phyloP scores from a whole-genome alignment of 2,888 invertebrate species.

The Ophioninae sp. region DNA sequence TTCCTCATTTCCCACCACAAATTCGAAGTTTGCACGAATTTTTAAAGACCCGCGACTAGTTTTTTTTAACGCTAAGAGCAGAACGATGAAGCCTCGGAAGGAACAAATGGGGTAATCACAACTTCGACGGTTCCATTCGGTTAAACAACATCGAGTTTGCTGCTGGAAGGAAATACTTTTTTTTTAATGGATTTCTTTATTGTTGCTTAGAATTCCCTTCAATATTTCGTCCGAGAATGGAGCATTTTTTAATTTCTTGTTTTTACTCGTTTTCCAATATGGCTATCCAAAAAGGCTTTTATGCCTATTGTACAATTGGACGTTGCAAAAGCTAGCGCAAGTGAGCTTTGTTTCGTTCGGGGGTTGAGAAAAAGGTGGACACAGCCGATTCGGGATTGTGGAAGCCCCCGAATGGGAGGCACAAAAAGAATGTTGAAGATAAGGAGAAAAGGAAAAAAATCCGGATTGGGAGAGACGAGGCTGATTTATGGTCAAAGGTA shows the following conservation, averaged over 20 bases:
- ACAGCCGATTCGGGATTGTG: slow-evolving; percentile 27
- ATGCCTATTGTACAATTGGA: not conserved
- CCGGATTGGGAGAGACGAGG: slow-evolving; percentile 34
- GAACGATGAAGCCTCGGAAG: not conserved
- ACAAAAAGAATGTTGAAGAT: slow-evolving; percentile 36
- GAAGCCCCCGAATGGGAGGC: not conserved
- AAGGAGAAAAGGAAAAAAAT: slow-evolving; percentile 40
- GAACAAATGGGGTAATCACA: not conserved
- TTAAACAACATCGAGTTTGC: not conserved
- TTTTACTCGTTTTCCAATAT: not conserved
- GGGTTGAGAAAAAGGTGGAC: slow-evolving; percentile 7
- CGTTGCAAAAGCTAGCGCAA: slow-evolving; percentile 1
- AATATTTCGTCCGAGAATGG: not conserved
- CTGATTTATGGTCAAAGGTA: slow-evolving; percentile 64
- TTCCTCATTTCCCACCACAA: slow-evolving; percentile 37
- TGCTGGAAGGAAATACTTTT: not conserved
- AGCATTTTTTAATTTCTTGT: not conserved
- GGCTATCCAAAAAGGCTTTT: not conserved
- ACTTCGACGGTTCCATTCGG: not conserved
- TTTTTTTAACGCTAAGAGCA: not conserved
- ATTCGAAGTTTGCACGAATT: slow-evolving; percentile 24
- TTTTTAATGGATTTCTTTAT: not conserved
- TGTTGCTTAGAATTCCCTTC: not conserved
- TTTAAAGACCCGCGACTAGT: not conserved
- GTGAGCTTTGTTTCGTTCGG: slow-evolving; percentile 3